Conservation (phyloP, 30 jellyfish, hydroid and myxozoan species). For the Mastigias papua region DNA sequence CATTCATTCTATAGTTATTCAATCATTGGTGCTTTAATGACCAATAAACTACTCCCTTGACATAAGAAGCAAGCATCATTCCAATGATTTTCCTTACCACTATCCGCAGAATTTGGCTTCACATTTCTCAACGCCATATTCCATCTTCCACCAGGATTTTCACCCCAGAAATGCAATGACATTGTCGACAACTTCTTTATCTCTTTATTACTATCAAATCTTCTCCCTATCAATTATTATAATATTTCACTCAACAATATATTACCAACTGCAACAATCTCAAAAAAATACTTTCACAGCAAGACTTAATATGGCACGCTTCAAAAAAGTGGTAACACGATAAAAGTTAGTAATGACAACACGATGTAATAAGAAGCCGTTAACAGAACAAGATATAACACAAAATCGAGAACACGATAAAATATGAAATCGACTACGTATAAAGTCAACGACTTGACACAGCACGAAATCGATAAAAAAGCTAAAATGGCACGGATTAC, state of each 20-base stretch:
- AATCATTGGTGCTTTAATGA: not conserved
- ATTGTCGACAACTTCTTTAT: conserved; percentile 50
- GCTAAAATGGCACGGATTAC: no score
- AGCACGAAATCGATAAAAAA: no score
- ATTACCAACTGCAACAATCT: not conserved
- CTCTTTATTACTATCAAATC: not conserved
- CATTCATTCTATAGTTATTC: no score
- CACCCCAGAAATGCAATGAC: conserved; percentile 84
- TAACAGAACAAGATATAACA: no score
- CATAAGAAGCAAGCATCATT: not conserved
- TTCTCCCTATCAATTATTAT: conserved; percentile 9
- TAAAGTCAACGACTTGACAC: no score
- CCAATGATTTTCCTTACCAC: not conserved
- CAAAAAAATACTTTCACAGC: not conserved
- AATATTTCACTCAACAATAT: not conserved
- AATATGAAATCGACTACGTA: no score
- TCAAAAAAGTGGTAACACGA: no score
- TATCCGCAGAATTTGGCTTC: conserved; percentile 9
- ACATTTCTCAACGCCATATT: conserved; percentile 32
- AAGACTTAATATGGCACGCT: no score
- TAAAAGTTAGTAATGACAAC: no score
- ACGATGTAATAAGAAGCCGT: no score
- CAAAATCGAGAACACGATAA: no score
- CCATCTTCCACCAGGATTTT: conserved; percentile 66
- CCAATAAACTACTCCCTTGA: not conserved